These are phyloP conservation scores for Rhyacophila evoluta DNA, from an alignment of 2,888 invertebrate genomes.

Conservation along the genomic window DNA sequence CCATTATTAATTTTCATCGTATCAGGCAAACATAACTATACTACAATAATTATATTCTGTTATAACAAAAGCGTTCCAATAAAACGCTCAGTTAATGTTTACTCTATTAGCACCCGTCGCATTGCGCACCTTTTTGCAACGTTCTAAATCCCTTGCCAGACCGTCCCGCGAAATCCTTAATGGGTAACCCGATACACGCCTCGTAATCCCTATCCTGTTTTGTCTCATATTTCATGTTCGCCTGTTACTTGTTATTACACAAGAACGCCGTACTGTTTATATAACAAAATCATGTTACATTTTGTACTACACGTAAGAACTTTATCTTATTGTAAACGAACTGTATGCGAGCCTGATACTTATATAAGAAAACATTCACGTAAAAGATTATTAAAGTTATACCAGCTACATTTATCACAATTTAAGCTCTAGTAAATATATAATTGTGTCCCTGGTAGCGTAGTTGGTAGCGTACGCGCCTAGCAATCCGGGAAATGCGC, in stretches of 20 bases:
- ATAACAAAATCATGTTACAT: constrained; percentile 35
- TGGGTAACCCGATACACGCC: constrained; percentile 46
- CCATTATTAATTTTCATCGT: too few relatives aligned
- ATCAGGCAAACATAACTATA: too few relatives aligned
- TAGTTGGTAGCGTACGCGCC: too few relatives aligned
- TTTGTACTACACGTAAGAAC: background rate
- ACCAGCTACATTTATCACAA: too few relatives aligned
- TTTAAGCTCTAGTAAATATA: too few relatives aligned
- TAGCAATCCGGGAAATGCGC: too few relatives aligned
- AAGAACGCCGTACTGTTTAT: background rate
- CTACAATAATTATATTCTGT: too few relatives aligned
- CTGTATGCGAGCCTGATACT: background rate
- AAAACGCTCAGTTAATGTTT: background rate
- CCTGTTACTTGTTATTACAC: constrained; percentile 29
- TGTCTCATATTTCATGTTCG: constrained; percentile 44
- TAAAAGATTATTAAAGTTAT: too few relatives aligned
- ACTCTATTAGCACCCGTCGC: background rate
- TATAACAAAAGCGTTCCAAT: too few relatives aligned
- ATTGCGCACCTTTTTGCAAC: background rate
- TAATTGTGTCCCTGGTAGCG: too few relatives aligned
- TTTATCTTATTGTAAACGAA: background rate
- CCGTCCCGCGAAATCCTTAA: constrained; percentile 44
- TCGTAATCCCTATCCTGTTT: constrained; percentile 38
- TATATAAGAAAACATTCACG: background rate
- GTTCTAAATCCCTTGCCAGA: constrained; percentile 35